Conservation (phyloP, 2,797 vertebrate genomes). For the Argyrosomus regius region DNA sequence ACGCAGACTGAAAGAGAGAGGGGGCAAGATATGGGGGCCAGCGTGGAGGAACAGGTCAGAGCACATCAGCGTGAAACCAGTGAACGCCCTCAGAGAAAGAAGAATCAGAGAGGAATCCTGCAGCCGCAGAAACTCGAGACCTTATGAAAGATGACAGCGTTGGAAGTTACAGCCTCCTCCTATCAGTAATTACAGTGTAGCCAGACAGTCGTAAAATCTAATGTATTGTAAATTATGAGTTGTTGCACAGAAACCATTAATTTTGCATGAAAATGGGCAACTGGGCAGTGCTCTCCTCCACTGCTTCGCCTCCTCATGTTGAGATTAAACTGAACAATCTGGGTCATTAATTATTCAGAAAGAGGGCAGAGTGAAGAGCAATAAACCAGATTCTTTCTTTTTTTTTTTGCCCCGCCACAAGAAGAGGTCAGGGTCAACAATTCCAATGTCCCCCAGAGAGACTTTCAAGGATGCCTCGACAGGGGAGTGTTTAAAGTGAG, state of each 20-base stretch:
- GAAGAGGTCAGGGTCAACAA: constrained; percentile 21
- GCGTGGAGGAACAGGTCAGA: constrained; percentile 54
- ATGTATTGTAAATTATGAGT: constrained; percentile 51
- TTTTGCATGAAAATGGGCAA: constrained; percentile 48
- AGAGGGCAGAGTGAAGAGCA: constrained; percentile 35
- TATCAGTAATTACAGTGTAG: constrained; percentile 47
- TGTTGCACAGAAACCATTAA: constrained; percentile 46
- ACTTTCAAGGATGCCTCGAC: not conserved
- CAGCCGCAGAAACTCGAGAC: constrained; percentile 16
- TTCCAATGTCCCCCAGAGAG: not conserved
- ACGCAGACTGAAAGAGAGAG: constrained; percentile 16
- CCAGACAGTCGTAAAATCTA: constrained; percentile 44
- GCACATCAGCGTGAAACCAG: constrained; percentile 59
- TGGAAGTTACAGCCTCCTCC: constrained; percentile 49
- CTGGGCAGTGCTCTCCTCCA: constrained; percentile 15
- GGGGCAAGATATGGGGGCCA: not conserved
- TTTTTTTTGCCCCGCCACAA: not conserved
- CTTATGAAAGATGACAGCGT: constrained; percentile 49
- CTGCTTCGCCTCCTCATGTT: not conserved
- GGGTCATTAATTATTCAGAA: constrained; percentile 43
- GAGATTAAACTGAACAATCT: constrained; percentile 38
- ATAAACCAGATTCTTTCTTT: not conserved
- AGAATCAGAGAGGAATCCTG: constrained; percentile 31
- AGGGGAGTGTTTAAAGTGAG: not conserved
- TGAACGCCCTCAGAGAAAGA: constrained; percentile 44